Evolutionary conservation across 2,888 invertebrate species (phyloP).

Genomic region (Plagiodera versicolora): DNA sequence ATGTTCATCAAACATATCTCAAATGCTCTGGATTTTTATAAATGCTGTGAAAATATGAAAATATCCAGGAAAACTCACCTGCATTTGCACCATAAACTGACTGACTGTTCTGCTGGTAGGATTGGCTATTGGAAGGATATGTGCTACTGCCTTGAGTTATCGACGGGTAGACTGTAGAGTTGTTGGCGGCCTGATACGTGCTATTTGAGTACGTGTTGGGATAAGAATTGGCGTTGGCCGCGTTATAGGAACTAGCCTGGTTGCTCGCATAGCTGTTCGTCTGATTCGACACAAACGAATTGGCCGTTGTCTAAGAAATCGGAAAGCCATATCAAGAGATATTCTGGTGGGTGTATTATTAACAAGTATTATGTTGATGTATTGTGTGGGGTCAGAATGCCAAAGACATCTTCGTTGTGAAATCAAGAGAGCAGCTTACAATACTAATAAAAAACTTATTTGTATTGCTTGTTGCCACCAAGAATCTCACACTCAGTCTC

Average conservation of each 20-base stretch:
- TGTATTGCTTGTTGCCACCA: constrained; percentile 12
- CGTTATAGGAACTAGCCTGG: constrained; percentile 47
- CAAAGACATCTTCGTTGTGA: constrained; percentile 26
- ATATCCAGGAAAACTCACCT: constrained; percentile 45
- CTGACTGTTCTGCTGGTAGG: constrained; percentile 52
- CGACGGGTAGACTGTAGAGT: constrained; percentile 45
- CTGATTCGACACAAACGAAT: constrained; percentile 49
- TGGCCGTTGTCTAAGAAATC: constrained; percentile 54
- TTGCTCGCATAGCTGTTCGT: constrained; percentile 50
- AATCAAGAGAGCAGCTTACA: constrained; percentile 13
- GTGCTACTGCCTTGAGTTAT: constrained; percentile 49
- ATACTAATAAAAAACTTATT: constrained; percentile 30
- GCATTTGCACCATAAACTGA: constrained; percentile 53
- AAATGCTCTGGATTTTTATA: too few relatives aligned
- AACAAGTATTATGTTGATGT: not conserved
- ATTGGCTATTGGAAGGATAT: constrained; percentile 47
- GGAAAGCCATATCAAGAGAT: not conserved
- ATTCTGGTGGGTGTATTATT: not conserved
- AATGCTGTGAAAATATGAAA: too few relatives aligned
- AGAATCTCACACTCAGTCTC: constrained; percentile 39
- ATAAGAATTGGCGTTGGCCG: constrained; percentile 46
- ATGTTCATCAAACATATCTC: not conserved
- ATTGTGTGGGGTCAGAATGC: constrained; percentile 27
- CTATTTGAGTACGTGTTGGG: constrained; percentile 51
- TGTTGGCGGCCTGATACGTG: constrained; percentile 44